These are phyloP conservation scores for Galeopsomyia nigrocyanea DNA, from an alignment of 2,888 invertebrate species.

Conservation along the genomic window DNA sequence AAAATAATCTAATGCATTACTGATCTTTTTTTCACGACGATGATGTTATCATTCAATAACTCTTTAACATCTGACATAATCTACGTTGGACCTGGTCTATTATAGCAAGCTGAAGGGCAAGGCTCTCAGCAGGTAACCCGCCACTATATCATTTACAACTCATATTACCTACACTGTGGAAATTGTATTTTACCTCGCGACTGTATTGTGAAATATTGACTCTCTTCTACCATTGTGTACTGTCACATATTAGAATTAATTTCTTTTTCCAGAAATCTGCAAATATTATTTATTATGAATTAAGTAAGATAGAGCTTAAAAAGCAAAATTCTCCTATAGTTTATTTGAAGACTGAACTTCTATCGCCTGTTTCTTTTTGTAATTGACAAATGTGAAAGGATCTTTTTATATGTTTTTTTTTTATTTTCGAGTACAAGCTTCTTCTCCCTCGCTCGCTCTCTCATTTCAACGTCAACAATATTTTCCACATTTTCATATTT, in stretches of 20 bases:
- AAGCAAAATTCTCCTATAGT: not conserved
- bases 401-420: constrained; percentile 10
- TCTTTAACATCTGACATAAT: constrained; percentile 61
- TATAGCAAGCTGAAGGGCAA: constrained; percentile 86
- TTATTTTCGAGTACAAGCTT: not conserved
- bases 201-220: constrained; percentile 28
- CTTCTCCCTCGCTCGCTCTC: too few species aligned
- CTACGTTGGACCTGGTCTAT: constrained; percentile 70
- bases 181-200: constrained; percentile 18
- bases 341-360: not conserved
- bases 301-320: not conserved
- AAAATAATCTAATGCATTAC: constrained; percentile 54
- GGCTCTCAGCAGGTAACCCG: constrained; percentile 83
- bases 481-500: too few species aligned
- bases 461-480: too few species aligned
- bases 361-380: not conserved
- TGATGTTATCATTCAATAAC: constrained; percentile 62
- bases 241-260: constrained; percentile 2
- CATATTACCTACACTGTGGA: constrained; percentile 29
- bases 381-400: constrained; percentile 13
- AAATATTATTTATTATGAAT: constrained; percentile 11
- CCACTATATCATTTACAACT: constrained; percentile 66
- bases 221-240: constrained; percentile 8
- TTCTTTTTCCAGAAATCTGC: constrained; percentile 7
- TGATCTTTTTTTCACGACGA: constrained; percentile 61